These are phyloP conservation scores for Eutolmus rufibarbis DNA, from an alignment of 2,888 invertebrate species.

Conservation along the genomic window DNA sequence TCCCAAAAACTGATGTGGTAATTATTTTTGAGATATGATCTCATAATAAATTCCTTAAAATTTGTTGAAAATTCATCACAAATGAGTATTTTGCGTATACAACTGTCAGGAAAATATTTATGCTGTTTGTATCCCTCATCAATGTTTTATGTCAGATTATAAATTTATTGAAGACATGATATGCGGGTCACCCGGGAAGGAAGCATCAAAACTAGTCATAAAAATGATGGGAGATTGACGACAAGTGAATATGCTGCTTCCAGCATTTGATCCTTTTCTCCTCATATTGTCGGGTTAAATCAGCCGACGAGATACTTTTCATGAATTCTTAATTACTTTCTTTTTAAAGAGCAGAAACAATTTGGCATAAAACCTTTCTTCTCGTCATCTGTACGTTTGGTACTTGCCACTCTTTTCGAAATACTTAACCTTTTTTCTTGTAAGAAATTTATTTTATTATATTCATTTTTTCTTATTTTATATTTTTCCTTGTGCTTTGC, in stretches of 20 bases:
- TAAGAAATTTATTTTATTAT: too few species aligned
- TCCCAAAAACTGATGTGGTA: too few species aligned
- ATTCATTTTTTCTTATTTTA: background rate
- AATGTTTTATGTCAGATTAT: constrained; percentile 16
- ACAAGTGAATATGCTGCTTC: background rate
- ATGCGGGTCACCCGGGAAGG: background rate
- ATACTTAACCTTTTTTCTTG: background rate
- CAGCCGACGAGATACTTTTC: background rate
- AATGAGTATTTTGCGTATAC: too few species aligned
- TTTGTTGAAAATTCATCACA: too few species aligned
- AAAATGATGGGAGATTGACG: background rate
- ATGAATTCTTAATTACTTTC: background rate
- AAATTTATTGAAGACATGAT: background rate
- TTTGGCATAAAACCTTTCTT: background rate
- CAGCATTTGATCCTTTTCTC: background rate
- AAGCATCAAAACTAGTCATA: background rate
- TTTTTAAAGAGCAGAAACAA: background rate
- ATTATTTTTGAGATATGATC: too few species aligned
- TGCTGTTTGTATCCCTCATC: background rate
- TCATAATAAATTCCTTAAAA: too few species aligned
- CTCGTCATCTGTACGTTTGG: background rate
- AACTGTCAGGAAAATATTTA: background rate
- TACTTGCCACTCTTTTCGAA: background rate
- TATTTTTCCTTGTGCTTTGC: background rate
- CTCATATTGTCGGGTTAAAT: background rate